A percentile compares a stretch with the other conserved stretches of the same genome.
phyloP scores from a whole-genome alignment of 2,888 invertebrate genomes.

The Esperia sulphurella region DNA sequence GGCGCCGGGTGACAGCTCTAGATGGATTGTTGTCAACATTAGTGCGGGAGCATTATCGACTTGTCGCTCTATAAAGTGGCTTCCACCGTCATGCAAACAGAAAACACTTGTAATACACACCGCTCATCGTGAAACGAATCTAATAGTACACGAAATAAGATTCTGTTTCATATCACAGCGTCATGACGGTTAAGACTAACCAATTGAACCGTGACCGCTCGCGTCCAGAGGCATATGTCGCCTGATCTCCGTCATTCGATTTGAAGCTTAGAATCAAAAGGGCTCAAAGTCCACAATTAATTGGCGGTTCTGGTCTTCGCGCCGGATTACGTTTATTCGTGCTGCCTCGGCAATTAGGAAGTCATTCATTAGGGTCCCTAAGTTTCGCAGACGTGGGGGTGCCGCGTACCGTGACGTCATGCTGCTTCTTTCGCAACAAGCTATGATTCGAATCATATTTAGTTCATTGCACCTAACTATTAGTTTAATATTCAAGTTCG shows the following conservation, averaged over 20 bases:
- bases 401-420: conserved; percentile 66
- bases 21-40: conserved; percentile 77
- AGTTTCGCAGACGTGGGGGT: conserved; percentile 78
- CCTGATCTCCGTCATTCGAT: conserved; percentile 63
- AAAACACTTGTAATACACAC: conserved; percentile 4
- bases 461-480: conserved; percentile 36
- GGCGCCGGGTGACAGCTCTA: conserved; percentile 70
- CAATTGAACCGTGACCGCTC: conserved; percentile 42
- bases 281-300: conserved; percentile 71
- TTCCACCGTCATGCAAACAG: conserved; percentile 15
- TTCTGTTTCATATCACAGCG: conserved; percentile 32
- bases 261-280: conserved; percentile 63
- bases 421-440: conserved; percentile 50
- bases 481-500: conserved; percentile 29
- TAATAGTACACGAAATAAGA: conserved; percentile 40
- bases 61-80: conserved; percentile 54
- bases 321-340: conserved; percentile 73
- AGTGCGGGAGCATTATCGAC: conserved; percentile 73
- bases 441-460: conserved; percentile 40
- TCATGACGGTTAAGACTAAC: conserved; percentile 37
- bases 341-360: conserved; percentile 77
- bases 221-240: conserved; percentile 56
- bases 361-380: conserved; percentile 79
- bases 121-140: conserved; percentile 25
- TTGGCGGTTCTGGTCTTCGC: conserved; percentile 49